Conservation (phyloP, 2,888 invertebrate species). For the Stenurella melanura region DNA sequence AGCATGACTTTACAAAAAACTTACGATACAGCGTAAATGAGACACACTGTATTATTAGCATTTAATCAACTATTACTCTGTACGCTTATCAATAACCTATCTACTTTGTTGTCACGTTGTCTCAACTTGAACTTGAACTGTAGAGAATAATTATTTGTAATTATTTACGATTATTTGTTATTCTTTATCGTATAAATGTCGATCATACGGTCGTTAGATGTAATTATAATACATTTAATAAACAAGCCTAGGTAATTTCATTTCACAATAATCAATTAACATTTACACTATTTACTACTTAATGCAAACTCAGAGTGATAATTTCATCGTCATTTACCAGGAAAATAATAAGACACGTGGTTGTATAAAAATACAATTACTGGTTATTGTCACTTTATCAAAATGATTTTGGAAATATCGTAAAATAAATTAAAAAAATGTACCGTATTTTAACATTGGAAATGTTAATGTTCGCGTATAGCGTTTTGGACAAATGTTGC, state of each 20-base stretch:
- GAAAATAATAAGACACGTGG: too few relatives aligned
- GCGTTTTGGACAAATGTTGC: too few relatives aligned
- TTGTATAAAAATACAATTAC: too few relatives aligned
- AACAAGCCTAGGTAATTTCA: background rate
- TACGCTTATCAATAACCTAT: background rate
- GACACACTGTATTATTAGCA: too few relatives aligned
- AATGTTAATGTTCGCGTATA: too few relatives aligned
- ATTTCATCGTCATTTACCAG: too few relatives aligned
- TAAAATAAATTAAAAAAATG: too few relatives aligned
- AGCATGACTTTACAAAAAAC: too few relatives aligned
- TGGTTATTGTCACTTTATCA: too few relatives aligned
- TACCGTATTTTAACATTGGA: too few relatives aligned
- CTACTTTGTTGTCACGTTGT: slow-evolving; percentile 3
- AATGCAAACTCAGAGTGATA: background rate
- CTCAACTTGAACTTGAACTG: slow-evolving; percentile 2
- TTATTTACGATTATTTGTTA: background rate
- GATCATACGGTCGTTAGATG: background rate
- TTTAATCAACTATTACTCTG: background rate
- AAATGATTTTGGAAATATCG: too few relatives aligned
- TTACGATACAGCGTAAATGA: too few relatives aligned
- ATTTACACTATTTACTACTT: background rate
- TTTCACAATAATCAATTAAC: background rate
- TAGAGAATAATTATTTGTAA: slow-evolving; percentile 4
- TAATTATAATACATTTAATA: background rate
- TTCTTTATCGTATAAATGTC: background rate